Percentiles rank a stretch among this genome's conserved stretches.
These are phyloP conservation scores for Eupithecia tripunctaria DNA, from an alignment of 2,888 invertebrate genomes.

Conservation along the genomic window DNA sequence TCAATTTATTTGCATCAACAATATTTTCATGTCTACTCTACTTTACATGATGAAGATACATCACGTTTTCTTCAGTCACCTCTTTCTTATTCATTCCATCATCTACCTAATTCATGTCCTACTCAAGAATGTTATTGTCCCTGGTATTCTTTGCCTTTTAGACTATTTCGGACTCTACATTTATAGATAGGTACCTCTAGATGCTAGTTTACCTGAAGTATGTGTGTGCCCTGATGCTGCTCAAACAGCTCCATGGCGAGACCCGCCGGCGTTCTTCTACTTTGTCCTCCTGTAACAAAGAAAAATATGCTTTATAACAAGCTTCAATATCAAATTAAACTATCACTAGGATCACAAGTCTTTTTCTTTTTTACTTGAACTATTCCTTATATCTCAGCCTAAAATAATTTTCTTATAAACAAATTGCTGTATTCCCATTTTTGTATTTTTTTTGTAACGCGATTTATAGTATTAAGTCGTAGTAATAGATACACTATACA, in stretches of 20 bases:
- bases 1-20: background rate
- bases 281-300: slow-evolving; percentile 89
- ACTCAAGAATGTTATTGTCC: background rate
- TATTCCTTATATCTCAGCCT: background rate
- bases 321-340: background rate
- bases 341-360: background rate
- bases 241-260: slow-evolving; percentile 96
- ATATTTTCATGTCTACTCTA: background rate
- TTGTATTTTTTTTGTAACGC: background rate
- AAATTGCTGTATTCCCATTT: background rate
- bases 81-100: background rate
- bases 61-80: background rate
- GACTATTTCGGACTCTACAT: background rate
- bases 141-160: background rate
- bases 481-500: background rate
- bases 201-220: slow-evolving; percentile 91
- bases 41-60: background rate
- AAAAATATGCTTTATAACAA: slow-evolving; percentile 9
- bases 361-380: no score
- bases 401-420: background rate
- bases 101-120: background rate
- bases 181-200: background rate
- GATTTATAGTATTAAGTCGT: background rate
- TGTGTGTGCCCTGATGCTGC: slow-evolving; percentile 98
- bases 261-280: slow-evolving; percentile 88